Evolutionary conservation across 2,797 vertebrate genomes (phyloP), one percentile per base, ranked within the genome.

Genomic region (Sebastes nivosus): DNA sequence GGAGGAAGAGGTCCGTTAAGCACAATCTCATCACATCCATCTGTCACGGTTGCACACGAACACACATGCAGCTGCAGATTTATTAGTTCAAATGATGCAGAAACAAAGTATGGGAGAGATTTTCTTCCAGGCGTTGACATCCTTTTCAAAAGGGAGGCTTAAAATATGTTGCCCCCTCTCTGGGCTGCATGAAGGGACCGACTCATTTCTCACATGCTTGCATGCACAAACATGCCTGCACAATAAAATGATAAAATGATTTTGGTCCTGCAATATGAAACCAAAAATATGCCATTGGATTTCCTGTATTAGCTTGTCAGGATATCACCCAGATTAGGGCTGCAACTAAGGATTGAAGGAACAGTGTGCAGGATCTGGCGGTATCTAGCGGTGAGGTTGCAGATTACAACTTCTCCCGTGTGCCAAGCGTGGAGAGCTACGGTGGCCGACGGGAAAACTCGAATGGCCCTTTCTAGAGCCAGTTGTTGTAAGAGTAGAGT

Each of bases 11-110:
- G 80, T 83, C 88, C 88, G 89, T 91, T 93, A 67, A 91, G 77
- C 87, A 68, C 84, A 87, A 94, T 91, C 91, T 83, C 88, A 86
- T 92, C 81, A 75, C 80, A 75, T 78, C 90, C 92, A 93, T 94
- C 93, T 95, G 94, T 92, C 90, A 84, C 27, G 34, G 83, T 79
- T 83, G 80, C 80, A 74, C 83, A 87, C 58, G 86, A 84, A 84
- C 81, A 82, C 80, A 84, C 85, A 80, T 81, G 73, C 90, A 90
- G 88, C 83, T 86, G 83, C 75, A 72, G 85, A 90, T 87, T 86
- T 91, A 91, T 90, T 85, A 72, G 72, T 75, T 88, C 55, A 87
- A 91, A 91, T 89, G 73, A 89, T 68, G 71, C 71, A 66, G 79
- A 83, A 83, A 82, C 63, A 76, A 87, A 84, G 81, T 46, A 59